Conservation (phyloP, 2,797 vertebrate genomes). For the Sebastes taczanowskii region DNA sequence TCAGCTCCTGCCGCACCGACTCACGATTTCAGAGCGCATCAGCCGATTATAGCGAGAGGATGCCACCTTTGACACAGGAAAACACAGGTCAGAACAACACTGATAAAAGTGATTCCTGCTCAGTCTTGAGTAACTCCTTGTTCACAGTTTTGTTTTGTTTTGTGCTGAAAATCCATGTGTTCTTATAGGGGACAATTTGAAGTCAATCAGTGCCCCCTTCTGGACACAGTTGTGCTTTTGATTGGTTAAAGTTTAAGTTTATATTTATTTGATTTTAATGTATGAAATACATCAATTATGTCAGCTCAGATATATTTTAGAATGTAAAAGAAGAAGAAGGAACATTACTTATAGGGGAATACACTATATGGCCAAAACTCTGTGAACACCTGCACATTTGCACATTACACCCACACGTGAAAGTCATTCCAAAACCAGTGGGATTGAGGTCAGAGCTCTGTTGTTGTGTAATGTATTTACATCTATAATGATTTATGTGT, state of each 20-base stretch:
- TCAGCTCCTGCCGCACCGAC: constrained; percentile 83
- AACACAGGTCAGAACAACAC: constrained; percentile 49
- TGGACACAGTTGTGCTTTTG: not conserved
- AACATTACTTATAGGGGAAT: not conserved
- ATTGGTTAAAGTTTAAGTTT: not conserved
- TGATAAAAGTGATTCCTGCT: not conserved
- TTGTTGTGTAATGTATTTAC: not conserved
- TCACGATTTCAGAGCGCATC: constrained; percentile 75
- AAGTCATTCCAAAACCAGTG: too few relatives aligned
- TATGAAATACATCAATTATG: not conserved
- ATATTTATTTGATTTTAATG: not conserved
- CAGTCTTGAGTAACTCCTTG: not conserved
- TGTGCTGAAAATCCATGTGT: not conserved
- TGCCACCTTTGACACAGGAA: not conserved
- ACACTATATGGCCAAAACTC: not conserved
- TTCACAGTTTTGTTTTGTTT: not conserved
- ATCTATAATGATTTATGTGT: not conserved
- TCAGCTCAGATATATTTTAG: not conserved
- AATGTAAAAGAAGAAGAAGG: not conserved
- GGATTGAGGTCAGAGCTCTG: too few relatives aligned
- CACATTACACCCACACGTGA: too few relatives aligned
- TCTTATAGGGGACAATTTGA: not conserved
- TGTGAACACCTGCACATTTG: not conserved
- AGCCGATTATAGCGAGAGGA: not conserved
- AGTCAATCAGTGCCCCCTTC: not conserved